These are phyloP conservation scores for Colius striatus DNA, from an alignment of 2,113 vertebrate species.

Conservation along the genomic window DNA sequence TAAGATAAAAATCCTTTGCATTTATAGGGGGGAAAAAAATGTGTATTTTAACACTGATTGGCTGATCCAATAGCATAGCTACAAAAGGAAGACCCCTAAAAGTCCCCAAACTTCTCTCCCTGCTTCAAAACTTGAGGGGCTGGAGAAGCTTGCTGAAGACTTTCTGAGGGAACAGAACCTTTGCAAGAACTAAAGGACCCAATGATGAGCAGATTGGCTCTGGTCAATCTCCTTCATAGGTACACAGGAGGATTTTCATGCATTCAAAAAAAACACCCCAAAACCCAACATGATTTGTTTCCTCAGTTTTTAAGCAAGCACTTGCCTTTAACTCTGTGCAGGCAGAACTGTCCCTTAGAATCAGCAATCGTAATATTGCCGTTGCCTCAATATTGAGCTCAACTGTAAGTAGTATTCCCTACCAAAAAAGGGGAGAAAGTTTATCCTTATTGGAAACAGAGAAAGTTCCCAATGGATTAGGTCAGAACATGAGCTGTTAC, in stretches of 20 bases:
- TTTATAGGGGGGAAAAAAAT: not conserved
- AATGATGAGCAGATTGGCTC: not conserved
- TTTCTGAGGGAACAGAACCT: not conserved
- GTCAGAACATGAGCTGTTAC: not conserved
- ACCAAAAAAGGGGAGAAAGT: not conserved
- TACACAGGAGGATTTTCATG: not conserved
- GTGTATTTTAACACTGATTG: not conserved
- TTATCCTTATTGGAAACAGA: not conserved
- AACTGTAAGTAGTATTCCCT: not conserved
- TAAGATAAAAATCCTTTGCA: not conserved
- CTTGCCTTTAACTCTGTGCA: not conserved
- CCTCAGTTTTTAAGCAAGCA: not conserved
- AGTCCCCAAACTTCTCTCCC: not conserved
- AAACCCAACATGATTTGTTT: not conserved
- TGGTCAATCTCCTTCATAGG: not conserved
- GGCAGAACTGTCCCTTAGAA: not conserved
- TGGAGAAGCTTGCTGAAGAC: not conserved
- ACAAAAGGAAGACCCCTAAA: not conserved
- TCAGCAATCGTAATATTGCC: not conserved
- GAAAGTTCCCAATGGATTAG: not conserved
- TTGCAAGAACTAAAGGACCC: not conserved
- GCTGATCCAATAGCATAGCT: not conserved
- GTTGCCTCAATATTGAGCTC: not conserved
- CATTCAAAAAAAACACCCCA: not conserved
- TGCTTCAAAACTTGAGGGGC: rapidly evolving